Percentiles rank a stretch among this genome's conserved stretches.
These are phyloP conservation scores for Leptinotarsa texana DNA, from an alignment of 1,140 invertebrate genomes.

Conservation along the genomic window DNA sequence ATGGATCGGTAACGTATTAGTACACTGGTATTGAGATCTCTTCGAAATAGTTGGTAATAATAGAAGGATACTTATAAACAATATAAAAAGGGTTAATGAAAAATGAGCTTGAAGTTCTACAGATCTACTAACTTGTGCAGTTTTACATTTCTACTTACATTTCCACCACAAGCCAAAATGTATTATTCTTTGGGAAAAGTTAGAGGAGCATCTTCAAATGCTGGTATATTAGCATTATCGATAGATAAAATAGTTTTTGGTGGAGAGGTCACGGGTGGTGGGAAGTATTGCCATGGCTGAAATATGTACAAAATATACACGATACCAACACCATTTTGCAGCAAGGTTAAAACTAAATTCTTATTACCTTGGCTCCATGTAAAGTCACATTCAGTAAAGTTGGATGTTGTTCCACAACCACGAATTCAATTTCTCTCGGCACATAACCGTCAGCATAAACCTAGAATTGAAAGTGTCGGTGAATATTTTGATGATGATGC, in stretches of 20 bases:
- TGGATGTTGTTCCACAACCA: constrained; percentile 82
- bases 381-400: constrained; percentile 84
- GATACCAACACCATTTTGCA: constrained; percentile 22
- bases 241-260: constrained; percentile 38
- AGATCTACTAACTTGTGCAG: background rate
- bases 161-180: background rate
- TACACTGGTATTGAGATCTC: no score
- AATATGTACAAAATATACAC: constrained; percentile 29
- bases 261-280: constrained; percentile 33
- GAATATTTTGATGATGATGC: background rate
- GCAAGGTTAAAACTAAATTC: background rate
- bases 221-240: constrained; percentile 31
- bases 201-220: constrained; percentile 28
- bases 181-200: constrained; percentile 43
- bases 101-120: background rate
- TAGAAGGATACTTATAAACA: background rate
- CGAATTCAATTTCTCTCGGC: constrained; percentile 81
- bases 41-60: no score
- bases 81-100: background rate
- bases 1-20: no score
- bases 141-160: background rate
- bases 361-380: constrained; percentile 73
- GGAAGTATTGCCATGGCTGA: constrained; percentile 38
- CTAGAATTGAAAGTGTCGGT: constrained; percentile 56
- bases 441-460: constrained; percentile 82